Evolutionary conservation across 2,113 vertebrate genomes (phyloP).

Genomic region (Pycnonotus jocosus): DNA sequence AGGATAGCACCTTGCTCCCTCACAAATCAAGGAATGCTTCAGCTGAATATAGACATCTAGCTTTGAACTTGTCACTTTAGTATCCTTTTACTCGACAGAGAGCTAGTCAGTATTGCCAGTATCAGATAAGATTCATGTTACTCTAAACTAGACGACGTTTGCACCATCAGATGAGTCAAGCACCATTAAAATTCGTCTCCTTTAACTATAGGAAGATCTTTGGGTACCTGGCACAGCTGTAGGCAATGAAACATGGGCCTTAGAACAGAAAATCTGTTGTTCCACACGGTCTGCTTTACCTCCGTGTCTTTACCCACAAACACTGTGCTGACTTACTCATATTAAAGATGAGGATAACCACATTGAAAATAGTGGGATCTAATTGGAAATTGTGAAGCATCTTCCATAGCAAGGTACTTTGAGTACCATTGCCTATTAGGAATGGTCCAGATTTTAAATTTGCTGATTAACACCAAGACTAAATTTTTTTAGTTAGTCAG

Average conservation of each 20-base stretch:
- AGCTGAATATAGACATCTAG: background rate
- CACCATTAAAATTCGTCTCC: background rate
- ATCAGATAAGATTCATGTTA: background rate
- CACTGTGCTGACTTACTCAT: background rate
- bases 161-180: background rate
- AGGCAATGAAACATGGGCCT: background rate
- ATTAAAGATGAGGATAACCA: background rate
- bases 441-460: background rate
- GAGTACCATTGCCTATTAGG: background rate
- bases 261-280: background rate
- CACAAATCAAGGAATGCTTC: background rate
- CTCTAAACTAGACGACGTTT: background rate
- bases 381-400: background rate
- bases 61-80: background rate
- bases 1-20: background rate
- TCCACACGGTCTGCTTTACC: background rate
- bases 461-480: background rate
- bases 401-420: background rate
- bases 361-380: background rate
- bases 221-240: background rate
- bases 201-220: background rate
- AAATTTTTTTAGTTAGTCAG: background rate
- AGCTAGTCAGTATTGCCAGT: background rate
- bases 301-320: accelerated
- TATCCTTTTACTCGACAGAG: background rate